Evolutionary conservation across 1,140 invertebrate genomes (phyloP).

Genomic region (Leptopilina clavipes): DNA sequence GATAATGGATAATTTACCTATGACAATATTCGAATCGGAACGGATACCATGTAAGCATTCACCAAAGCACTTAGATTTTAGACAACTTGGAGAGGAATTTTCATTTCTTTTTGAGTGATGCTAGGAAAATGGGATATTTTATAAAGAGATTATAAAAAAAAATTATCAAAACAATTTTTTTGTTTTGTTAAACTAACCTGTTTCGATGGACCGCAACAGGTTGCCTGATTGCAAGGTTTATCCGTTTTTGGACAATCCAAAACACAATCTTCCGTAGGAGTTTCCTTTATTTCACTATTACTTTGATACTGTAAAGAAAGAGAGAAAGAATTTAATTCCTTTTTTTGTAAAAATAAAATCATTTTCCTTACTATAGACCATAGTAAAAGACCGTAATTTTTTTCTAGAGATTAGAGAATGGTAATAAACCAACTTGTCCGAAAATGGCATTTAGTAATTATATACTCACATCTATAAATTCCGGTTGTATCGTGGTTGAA

Average conservation of each 20-base stretch:
- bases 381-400: not conserved
- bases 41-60: slow-evolving; percentile 60
- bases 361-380: not conserved
- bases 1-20: slow-evolving; percentile 56
- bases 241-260: slow-evolving; percentile 91
- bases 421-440: too few species aligned
- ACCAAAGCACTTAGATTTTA: slow-evolving; percentile 57
- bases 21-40: slow-evolving; percentile 63
- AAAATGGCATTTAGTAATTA: slow-evolving; percentile 9
- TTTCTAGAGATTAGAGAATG: too few species aligned
- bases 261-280: slow-evolving; percentile 82
- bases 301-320: slow-evolving; percentile 73
- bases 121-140: slow-evolving; percentile 46
- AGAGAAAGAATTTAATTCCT: too few species aligned
- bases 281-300: slow-evolving; percentile 73
- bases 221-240: slow-evolving; percentile 87
- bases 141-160: not conserved
- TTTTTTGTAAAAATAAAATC: slow-evolving; percentile 31
- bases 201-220: slow-evolving; percentile 86
- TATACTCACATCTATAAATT: slow-evolving; percentile 81
- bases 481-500: slow-evolving; percentile 95
- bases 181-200: slow-evolving; percentile 71
- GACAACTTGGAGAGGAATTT: slow-evolving; percentile 40
- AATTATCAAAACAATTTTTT: not conserved
- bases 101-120: slow-evolving; percentile 56